Percentiles rank a stretch among this genome's conserved stretches.
phyloP scores from a whole-genome alignment of 2,888 invertebrate genomes.

The Auanema freiburgensis region DNA sequence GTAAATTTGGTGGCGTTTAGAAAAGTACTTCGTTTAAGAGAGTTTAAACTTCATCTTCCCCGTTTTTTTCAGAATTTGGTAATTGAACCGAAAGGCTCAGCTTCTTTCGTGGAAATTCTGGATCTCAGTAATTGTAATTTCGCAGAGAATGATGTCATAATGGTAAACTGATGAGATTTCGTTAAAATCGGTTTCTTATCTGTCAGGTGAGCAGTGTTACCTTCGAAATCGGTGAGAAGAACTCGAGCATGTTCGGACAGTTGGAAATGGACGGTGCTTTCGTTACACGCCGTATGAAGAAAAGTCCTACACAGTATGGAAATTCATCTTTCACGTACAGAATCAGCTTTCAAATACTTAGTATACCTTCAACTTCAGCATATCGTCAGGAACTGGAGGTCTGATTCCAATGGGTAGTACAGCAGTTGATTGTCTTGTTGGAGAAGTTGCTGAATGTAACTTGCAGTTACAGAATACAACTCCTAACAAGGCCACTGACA shows the following conservation, averaged over 20 bases:
- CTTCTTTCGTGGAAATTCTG: neutral
- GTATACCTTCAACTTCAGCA: neutral
- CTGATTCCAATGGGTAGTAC: conserved; percentile 6
- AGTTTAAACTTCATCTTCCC: neutral
- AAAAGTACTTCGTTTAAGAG: neutral
- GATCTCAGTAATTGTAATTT: conserved; percentile 1
- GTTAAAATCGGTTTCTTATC: no score
- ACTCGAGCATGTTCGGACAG: conserved; percentile 8
- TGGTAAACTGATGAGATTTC: no score
- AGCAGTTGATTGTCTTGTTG: conserved; percentile 33
- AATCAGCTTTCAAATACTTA: no score
- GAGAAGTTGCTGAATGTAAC: conserved; percentile 32
- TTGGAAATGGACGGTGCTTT: conserved; percentile 28
- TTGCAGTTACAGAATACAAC: conserved; percentile 25
- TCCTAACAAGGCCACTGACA: conserved; percentile 6
- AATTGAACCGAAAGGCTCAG: neutral
- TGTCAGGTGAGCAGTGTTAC: conserved; percentile 16
- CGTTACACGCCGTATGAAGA: conserved; percentile 15
- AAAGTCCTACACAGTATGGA: no score
- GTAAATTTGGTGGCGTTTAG: no score
- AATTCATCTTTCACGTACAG: no score
- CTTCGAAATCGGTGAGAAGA: conserved; percentile 21
- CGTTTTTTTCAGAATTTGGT: conserved; percentile 9
- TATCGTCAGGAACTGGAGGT: conserved; percentile 11
- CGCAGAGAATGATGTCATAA: neutral